phyloP scores from a whole-genome alignment of 2,797 vertebrate genomes.

The Acipenser oxyrinchus region DNA sequence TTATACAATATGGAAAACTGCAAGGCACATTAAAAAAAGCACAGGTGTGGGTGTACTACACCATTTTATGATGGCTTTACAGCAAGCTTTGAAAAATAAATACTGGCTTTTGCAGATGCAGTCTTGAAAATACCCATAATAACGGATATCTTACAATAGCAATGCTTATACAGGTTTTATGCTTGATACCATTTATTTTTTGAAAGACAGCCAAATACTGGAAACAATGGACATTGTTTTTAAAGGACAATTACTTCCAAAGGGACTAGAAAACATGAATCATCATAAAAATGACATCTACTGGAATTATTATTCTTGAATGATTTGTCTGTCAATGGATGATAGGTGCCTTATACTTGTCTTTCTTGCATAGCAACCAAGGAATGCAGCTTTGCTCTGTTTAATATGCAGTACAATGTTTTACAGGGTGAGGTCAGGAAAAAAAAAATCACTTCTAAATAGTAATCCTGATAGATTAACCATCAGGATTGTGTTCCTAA shows the following conservation, averaged over 20 bases:
- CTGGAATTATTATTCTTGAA: background rate
- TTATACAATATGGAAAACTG: too few relatives aligned
- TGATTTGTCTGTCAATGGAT: slow-evolving; percentile 1
- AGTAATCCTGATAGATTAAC: slow-evolving; percentile 2
- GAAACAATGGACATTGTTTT: background rate
- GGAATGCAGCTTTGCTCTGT: background rate
- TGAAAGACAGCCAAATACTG: background rate
- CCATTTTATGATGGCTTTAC: too few relatives aligned
- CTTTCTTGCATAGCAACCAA: background rate
- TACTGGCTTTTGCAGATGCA: background rate
- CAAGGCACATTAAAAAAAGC: too few relatives aligned
- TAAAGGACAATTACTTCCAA: background rate
- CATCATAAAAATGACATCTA: background rate
- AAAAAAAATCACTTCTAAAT: slow-evolving; percentile 13
- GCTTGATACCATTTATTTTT: background rate
- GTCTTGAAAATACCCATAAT: background rate
- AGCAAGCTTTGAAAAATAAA: slow-evolving; percentile 1
- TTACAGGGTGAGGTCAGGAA: slow-evolving; percentile 6
- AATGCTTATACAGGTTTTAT: background rate
- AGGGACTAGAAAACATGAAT: background rate
- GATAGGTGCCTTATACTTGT: background rate
- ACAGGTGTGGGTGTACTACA: too few relatives aligned
- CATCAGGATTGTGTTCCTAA: background rate
- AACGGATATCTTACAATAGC: background rate
- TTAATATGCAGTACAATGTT: background rate